These are phyloP conservation scores for Siderastrea siderea DNA, from an alignment of 92 coral and sea anemone genomes.

Conservation along the genomic window DNA sequence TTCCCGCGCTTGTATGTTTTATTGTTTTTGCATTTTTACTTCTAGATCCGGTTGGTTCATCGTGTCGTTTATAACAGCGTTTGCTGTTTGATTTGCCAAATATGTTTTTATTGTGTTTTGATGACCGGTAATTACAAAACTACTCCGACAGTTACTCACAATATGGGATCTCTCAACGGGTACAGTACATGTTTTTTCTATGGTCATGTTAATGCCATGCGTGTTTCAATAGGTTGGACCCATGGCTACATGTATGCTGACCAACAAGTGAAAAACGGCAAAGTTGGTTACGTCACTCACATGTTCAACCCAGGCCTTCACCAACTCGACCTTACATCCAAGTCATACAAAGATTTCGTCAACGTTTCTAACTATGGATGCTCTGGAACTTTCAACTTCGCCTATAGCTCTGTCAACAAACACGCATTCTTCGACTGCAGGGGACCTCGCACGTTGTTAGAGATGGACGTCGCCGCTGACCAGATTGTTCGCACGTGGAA, in stretches of 20 bases:
- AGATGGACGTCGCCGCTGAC: slow-evolving; percentile 20
- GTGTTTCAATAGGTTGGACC: neutral
- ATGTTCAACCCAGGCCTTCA: slow-evolving; percentile 63
- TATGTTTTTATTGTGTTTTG: too few relatives aligned
- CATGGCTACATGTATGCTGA: slow-evolving; percentile 63
- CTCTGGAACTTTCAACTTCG: slow-evolving; percentile 61
- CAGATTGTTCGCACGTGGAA: slow-evolving; percentile 21
- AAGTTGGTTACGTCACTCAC: slow-evolving; percentile 62
- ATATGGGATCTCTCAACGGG: too few relatives aligned
- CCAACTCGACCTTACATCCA: slow-evolving; percentile 41
- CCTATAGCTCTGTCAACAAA: slow-evolving; percentile 56
- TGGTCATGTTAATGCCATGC: too few relatives aligned
- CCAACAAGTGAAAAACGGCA: slow-evolving; percentile 44
- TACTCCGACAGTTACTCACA: too few relatives aligned
- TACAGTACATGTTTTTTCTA: too few relatives aligned
- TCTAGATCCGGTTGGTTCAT: too few relatives aligned
- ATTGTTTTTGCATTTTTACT: too few relatives aligned
- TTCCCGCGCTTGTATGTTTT: too few relatives aligned
- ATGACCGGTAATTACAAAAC: too few relatives aligned
- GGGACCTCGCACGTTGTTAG: neutral
- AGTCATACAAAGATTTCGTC: slow-evolving; percentile 45
- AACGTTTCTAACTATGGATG: slow-evolving; percentile 51
- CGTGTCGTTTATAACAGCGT: too few relatives aligned
- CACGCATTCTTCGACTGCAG: slow-evolving; percentile 53
- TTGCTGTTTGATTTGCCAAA: too few relatives aligned